A percentile compares a stretch with the other conserved stretches of the same genome.
Evolutionary conservation across 2,888 invertebrate genomes (phyloP).

Genomic region (Drosophila kambysellisi): DNA sequence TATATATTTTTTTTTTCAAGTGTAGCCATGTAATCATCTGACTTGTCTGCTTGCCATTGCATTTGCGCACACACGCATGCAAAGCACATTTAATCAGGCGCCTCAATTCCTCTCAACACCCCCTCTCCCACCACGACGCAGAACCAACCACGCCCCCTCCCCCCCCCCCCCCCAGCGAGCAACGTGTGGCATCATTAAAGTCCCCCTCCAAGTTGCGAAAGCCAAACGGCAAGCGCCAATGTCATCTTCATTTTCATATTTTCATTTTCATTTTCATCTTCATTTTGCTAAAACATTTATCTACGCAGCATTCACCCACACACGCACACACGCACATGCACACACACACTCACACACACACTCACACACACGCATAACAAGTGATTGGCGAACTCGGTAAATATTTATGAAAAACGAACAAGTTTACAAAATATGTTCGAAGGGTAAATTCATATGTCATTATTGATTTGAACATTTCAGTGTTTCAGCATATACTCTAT

Average conservation of each 20-base stretch:
- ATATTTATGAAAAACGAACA: not conserved
- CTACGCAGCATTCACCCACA: conserved; percentile 52
- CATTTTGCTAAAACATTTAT: conserved; percentile 75
- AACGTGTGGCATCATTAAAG: conserved; percentile 62
- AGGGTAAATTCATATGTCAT: not conserved
- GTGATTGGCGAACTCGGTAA: not conserved
- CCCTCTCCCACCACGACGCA: not conserved
- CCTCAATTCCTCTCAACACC: conserved; percentile 15
- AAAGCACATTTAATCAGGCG: conserved; percentile 73
- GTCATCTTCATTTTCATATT: conserved; percentile 44
- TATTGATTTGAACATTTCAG: not conserved
- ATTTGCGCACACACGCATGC: conserved; percentile 49
- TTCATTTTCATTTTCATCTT: conserved; percentile 49
- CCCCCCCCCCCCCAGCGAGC: conserved; percentile 11
- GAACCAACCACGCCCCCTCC: conserved; percentile 10
- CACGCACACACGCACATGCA: conserved; percentile 1
- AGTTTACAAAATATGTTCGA: not conserved
- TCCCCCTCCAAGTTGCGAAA: conserved; percentile 12
- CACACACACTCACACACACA: conserved; percentile 9
- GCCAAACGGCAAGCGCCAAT: conserved; percentile 2
- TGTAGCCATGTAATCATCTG: conserved; percentile 45
- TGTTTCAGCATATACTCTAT: not conserved
- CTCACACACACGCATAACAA: not conserved
- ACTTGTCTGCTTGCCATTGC: conserved; percentile 65
- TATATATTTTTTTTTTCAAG: not conserved